Evolutionary conservation across 37 sponge, comb jelly and placozoan genomes (phyloP), one percentile per base, ranked within the genome.

Genomic region (Halichondria panicea): DNA sequence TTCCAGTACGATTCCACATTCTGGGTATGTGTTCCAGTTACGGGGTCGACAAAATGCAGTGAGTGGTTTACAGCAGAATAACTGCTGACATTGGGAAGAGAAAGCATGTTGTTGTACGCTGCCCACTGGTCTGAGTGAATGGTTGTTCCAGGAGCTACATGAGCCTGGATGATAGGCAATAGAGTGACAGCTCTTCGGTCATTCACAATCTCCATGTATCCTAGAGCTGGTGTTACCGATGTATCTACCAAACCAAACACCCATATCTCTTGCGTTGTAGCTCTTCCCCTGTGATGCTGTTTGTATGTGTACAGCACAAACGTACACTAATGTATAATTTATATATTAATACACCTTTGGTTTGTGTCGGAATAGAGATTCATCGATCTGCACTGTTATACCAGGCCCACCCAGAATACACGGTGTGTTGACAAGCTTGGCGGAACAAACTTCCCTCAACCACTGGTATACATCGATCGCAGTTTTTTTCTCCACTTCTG

Each of bases 171-270:
- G 28, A 91, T 91, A 0, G 87, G 76, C 4, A 87, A 71, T 15
- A 87, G 58, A 0, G 92, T 91, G 22, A 72, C 79, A 48, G 87
- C 84, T 63, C 60, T 55, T 35, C 84, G 43, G 0, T 1, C 1
- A 3, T n/a, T 38, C 0, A 91, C 92, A 2, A 87, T 33, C 63
- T 76, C 66, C 87, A 87, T 87, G 46, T 78, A 87, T 24, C 83
- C 88, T 6, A 77, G 62, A 3, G 81, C 70, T 28, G 85, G 85
- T n/a, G 22, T 18, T 4, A 19, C 58, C 5, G 61, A 56, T 13
- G 72, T 72, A 63, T 87, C 84, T 6, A 83, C 80, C 84, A 92
- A 55, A 0, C 92, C 81, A 68, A 92, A 92, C 7, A 87, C 92
- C 92, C 84, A 87, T 24, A 73, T 50, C 34, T 81, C 82, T 11